Evolutionary conservation across 2,797 vertebrate genomes (phyloP).

Genomic region (Pangasius krempfi): DNA sequence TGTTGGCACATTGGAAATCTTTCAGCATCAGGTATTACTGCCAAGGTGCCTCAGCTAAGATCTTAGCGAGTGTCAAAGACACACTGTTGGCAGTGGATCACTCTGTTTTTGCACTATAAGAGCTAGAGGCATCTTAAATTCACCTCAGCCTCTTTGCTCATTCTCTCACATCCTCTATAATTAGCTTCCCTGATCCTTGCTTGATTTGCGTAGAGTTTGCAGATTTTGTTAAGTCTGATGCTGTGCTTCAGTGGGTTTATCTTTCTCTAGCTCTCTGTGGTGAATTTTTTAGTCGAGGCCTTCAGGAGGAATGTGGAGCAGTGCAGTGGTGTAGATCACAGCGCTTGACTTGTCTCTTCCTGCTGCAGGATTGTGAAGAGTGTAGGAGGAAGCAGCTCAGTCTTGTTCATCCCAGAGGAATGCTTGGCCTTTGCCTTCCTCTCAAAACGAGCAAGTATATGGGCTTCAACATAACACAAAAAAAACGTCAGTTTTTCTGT

Average conservation of each 20-base stretch:
- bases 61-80: slow-evolving; percentile 1
- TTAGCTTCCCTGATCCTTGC: slow-evolving; percentile 9
- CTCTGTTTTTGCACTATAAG: background rate
- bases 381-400: slow-evolving; percentile 7
- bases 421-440: slow-evolving; percentile 8
- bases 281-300: background rate
- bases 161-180: slow-evolving; percentile 18
- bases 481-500: background rate
- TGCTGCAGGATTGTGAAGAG: slow-evolving; percentile 3
- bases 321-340: background rate
- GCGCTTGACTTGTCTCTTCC: background rate
- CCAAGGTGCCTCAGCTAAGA: background rate
- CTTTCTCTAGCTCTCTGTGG: background rate
- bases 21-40: slow-evolving; percentile 11
- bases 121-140: background rate
- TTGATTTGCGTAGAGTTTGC: background rate
- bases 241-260: background rate
- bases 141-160: slow-evolving; percentile 1
- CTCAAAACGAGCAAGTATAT: background rate
- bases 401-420: background rate
- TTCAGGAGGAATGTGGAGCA: background rate
- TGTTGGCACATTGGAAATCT: background rate
- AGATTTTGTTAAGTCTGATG: background rate
- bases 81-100: background rate
- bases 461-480: background rate